phyloP scores from a whole-genome alignment of 2,797 vertebrate genomes.

The Parambassis ranga region DNA sequence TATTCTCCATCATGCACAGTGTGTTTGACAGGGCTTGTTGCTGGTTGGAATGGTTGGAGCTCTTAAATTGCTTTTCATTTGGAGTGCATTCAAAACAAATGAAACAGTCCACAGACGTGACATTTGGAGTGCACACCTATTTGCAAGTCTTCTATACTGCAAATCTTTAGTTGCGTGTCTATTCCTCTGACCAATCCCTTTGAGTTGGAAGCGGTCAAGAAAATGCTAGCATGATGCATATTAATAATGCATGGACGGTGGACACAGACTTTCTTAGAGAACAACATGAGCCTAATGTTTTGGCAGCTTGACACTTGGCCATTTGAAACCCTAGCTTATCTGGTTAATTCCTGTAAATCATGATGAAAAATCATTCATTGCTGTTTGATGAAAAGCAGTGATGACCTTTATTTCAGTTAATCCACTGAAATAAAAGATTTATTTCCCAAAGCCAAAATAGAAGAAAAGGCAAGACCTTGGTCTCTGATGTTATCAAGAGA shows the following conservation, averaged over 20 bases:
- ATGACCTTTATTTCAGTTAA: conserved; percentile 61
- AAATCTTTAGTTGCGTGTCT: conserved; percentile 36
- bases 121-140: conserved; percentile 65
- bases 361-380: conserved; percentile 37
- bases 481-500: conserved; percentile 40
- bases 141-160: conserved; percentile 11
- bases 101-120: conserved; percentile 61
- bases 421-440: conserved; percentile 38
- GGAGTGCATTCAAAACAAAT: conserved; percentile 73
- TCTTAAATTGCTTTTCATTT: conserved; percentile 75
- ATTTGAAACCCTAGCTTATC: conserved; percentile 40
- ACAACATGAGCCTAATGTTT: conserved; percentile 33
- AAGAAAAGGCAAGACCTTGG: conserved; percentile 20
- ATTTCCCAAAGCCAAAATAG: conserved; percentile 30
- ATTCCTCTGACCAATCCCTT: conserved; percentile 55
- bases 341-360: conserved; percentile 39
- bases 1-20: conserved; percentile 57
- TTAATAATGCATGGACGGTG: conserved; percentile 48
- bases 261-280: conserved; percentile 23
- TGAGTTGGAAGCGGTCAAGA: conserved; percentile 46
- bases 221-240: conserved; percentile 53
- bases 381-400: conserved; percentile 24
- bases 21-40: conserved; percentile 41
- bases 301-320: conserved; percentile 18
- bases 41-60: conserved; percentile 62